Evolutionary conservation across 1,140 invertebrate species (phyloP).

Genomic region (Papilio polytes): DNA sequence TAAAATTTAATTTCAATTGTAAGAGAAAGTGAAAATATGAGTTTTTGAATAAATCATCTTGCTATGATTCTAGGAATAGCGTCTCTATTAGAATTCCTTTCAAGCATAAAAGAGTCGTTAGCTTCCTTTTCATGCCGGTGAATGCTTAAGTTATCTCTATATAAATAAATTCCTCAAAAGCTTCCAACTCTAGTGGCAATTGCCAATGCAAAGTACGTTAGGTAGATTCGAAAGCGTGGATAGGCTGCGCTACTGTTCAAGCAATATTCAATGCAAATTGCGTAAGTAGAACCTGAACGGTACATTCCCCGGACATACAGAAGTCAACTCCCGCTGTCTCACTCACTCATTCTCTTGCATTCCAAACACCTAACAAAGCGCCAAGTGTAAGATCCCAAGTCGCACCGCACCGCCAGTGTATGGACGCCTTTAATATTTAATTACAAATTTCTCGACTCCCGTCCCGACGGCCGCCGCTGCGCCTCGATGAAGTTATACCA

Average conservation of each 20-base stretch:
- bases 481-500: slow-evolving; percentile 59
- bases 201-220: slow-evolving; percentile 43
- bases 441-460: slow-evolving; percentile 65
- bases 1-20: neutral
- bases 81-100: slow-evolving; percentile 31
- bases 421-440: slow-evolving; percentile 70
- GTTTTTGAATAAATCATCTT: neutral
- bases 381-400: slow-evolving; percentile 46
- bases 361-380: slow-evolving; percentile 48
- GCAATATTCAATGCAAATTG: slow-evolving; percentile 57
- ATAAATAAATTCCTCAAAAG: slow-evolving; percentile 41
- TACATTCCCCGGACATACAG: slow-evolving; percentile 48
- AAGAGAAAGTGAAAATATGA: neutral
- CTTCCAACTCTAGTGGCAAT: slow-evolving; percentile 30
- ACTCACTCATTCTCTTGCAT: slow-evolving; percentile 46
- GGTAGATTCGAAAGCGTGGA: slow-evolving; percentile 40
- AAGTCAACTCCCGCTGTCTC: slow-evolving; percentile 46
- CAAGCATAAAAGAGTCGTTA: slow-evolving; percentile 37
- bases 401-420: slow-evolving; percentile 52
- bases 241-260: slow-evolving; percentile 39
- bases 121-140: slow-evolving; percentile 23
- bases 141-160: slow-evolving; percentile 37
- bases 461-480: slow-evolving; percentile 48
- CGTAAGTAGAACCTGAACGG: slow-evolving; percentile 52
- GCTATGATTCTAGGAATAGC: slow-evolving; percentile 18